Conservation (phyloP, 2,888 invertebrate species). For the Rutpela maculata region DNA sequence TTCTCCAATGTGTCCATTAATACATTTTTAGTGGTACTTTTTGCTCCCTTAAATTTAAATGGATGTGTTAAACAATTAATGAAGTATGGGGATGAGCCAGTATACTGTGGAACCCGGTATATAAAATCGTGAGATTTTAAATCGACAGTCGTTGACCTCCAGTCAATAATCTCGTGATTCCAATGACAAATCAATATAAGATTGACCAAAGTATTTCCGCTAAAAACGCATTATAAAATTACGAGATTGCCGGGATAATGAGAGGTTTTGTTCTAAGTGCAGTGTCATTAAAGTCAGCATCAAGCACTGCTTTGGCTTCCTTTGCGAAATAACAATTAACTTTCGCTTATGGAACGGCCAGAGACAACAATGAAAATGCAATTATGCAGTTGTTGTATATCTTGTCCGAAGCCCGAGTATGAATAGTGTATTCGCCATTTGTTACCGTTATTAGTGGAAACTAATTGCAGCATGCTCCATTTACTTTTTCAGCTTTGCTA, state of each 20-base stretch:
- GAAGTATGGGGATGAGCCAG: too few relatives aligned
- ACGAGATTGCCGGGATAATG: constrained; percentile 1
- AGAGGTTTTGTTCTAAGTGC: neutral
- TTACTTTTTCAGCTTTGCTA: neutral
- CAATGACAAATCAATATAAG: constrained; percentile 23
- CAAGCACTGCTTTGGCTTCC: constrained; percentile 11
- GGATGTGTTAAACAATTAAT: too few relatives aligned
- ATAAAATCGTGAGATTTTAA: neutral
- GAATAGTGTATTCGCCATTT: neutral
- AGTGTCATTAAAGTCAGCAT: constrained; percentile 1
- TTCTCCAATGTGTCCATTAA: too few relatives aligned
- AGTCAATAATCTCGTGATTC: constrained; percentile 15
- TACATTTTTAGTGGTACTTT: too few relatives aligned
- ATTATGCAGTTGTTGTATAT: constrained; percentile 6
- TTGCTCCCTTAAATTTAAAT: too few relatives aligned
- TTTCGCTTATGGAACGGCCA: constrained; percentile 9
- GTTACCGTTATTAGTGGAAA: neutral
- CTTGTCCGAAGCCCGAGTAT: neutral
- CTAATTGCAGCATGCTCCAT: neutral
- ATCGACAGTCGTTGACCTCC: constrained; percentile 16
- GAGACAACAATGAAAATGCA: constrained; percentile 18
- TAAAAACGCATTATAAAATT: constrained; percentile 1
- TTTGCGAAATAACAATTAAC: constrained; percentile 19
- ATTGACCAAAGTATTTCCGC: neutral
- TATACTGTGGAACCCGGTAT: too few relatives aligned